A percentile compares a stretch with the other conserved stretches of the same genome.
Evolutionary conservation across 2,888 invertebrate species (phyloP).

Genomic region (Emmelina monodactyla): DNA sequence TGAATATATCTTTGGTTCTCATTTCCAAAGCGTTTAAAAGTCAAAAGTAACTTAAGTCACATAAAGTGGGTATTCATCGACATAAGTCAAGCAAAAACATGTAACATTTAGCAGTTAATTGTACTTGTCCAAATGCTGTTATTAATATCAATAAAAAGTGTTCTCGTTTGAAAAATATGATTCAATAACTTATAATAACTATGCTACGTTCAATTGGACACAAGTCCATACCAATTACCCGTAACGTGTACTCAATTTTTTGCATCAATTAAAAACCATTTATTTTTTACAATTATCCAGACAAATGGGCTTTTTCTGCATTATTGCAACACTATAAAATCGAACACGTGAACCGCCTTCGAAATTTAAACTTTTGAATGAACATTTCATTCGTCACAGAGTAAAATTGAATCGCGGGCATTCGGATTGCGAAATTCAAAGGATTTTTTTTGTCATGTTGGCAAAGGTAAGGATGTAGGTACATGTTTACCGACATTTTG

Average conservation of each 20-base stretch:
- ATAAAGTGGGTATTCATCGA: too few species aligned
- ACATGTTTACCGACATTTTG: conserved; percentile 65
- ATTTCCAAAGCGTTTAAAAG: too few species aligned
- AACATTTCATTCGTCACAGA: conserved; percentile 40
- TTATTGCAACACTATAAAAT: conserved; percentile 33
- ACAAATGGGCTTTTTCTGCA: conserved; percentile 7
- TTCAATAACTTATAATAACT: conserved; percentile 20
- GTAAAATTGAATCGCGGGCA: conserved; percentile 21
- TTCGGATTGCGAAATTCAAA: conserved; percentile 38
- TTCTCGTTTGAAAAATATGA: too few species aligned
- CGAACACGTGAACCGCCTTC: conserved; percentile 53
- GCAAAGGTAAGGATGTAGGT: conserved; percentile 43
- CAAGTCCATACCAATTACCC: conserved; percentile 38
- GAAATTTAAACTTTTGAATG: conserved; percentile 37
- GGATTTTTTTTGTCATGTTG: conserved; percentile 30
- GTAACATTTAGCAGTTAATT: too few species aligned
- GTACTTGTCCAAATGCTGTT: too few species aligned
- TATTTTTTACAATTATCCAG: conserved; percentile 25
- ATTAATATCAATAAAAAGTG: too few species aligned
- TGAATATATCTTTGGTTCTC: too few species aligned
- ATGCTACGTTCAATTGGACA: conserved; percentile 28
- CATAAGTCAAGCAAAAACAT: too few species aligned
- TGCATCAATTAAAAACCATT: conserved; percentile 32
- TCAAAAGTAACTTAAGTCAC: too few species aligned
- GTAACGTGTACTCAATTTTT: conserved; percentile 29